phyloP scores from a whole-genome alignment of 2,888 invertebrate genomes.

The Brenthis daphne region DNA sequence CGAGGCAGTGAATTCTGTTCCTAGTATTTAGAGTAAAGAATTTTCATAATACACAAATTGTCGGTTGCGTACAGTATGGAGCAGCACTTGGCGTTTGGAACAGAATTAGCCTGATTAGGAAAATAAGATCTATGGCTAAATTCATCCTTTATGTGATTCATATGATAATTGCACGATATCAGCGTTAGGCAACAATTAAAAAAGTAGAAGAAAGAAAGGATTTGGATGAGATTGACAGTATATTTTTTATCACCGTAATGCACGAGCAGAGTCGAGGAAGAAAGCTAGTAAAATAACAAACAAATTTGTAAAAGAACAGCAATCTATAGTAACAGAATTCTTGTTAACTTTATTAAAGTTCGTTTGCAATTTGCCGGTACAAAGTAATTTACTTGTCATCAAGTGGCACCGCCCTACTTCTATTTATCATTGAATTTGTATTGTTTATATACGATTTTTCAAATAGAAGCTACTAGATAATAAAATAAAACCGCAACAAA shows the following conservation, averaged over 20 bases:
- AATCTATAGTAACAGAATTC: background rate
- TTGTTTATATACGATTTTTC: conserved; percentile 16
- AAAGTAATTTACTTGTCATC: conserved; percentile 22
- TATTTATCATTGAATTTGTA: conserved; percentile 23
- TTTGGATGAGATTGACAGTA: too few relatives aligned
- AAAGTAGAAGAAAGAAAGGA: too few relatives aligned
- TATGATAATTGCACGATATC: too few relatives aligned
- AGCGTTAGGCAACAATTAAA: too few relatives aligned
- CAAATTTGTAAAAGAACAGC: background rate
- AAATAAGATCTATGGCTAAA: too few relatives aligned
- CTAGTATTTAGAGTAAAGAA: too few relatives aligned
- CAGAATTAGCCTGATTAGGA: too few relatives aligned
- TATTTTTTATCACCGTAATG: background rate
- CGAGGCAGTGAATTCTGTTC: too few relatives aligned
- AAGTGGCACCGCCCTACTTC: conserved; percentile 15
- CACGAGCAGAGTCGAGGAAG: background rate
- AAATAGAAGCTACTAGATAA: conserved; percentile 26
- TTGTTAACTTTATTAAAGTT: conserved; percentile 11
- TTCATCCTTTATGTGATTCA: too few relatives aligned
- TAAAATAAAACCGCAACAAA: conserved; percentile 35
- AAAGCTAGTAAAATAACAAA: background rate
- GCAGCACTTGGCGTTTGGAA: too few relatives aligned
- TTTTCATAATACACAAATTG: too few relatives aligned
- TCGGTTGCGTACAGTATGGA: too few relatives aligned
- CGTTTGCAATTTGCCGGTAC: conserved; percentile 18